phyloP scores from a whole-genome alignment of 2,113 vertebrate species.

The Chlamydotis undulata region DNA sequence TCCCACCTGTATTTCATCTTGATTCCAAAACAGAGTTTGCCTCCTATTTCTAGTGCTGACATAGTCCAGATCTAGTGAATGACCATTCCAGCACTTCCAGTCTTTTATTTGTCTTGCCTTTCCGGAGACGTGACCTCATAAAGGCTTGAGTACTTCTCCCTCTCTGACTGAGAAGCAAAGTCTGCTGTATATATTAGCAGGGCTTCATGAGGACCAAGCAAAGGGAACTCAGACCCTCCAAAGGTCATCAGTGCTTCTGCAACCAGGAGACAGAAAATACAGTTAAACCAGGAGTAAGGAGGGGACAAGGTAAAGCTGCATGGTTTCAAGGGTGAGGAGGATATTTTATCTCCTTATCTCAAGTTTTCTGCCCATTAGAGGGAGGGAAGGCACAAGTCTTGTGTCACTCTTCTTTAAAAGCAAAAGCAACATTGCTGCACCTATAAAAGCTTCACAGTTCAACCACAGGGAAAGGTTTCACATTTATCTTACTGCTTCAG shows the following conservation, averaged over 20 bases:
- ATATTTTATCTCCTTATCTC: neutral
- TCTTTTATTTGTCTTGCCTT: neutral
- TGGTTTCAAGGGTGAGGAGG: neutral
- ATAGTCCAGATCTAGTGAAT: neutral
- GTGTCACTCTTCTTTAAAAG: neutral
- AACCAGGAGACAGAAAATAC: neutral
- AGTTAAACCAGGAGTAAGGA: neutral
- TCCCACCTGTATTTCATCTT: neutral
- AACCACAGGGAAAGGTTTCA: neutral
- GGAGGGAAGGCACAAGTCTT: neutral
- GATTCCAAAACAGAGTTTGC: neutral
- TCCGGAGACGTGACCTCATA: neutral
- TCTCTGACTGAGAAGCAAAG: neutral
- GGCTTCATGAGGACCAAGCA: neutral
- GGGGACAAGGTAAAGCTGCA: neutral
- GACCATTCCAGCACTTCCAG: neutral
- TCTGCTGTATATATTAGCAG: neutral
- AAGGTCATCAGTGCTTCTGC: neutral
- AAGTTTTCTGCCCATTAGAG: neutral
- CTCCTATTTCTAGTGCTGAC: neutral
- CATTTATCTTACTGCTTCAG: neutral
- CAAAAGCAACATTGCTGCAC: neutral
- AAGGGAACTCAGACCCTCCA: neutral
- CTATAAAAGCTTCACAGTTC: neutral
- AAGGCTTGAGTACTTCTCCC: neutral